Percentiles rank a stretch among this genome's conserved stretches.
Conservation (phyloP, 2,888 invertebrate genomes). For the Limnephilus lunatus region DNA sequence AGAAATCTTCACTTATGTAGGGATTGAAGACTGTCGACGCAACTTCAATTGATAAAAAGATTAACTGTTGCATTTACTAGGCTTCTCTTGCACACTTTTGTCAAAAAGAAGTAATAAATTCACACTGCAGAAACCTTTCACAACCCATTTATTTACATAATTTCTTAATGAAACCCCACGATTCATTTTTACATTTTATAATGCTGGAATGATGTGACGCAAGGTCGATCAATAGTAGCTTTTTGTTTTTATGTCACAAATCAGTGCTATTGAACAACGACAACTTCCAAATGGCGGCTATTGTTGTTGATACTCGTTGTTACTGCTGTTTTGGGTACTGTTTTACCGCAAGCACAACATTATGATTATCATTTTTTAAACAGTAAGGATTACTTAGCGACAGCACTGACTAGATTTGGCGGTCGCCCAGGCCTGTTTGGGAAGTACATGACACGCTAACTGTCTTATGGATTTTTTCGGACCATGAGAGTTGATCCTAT, state of each 20-base stretch:
- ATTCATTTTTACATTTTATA: neutral
- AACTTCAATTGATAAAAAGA: neutral
- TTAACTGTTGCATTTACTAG: neutral
- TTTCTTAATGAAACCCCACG: neutral
- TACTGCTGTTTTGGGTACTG: too few species aligned
- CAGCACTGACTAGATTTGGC: too few species aligned
- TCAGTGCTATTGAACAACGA: too few species aligned
- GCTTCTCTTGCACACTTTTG: neutral
- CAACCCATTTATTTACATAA: neutral
- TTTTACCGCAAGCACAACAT: too few species aligned
- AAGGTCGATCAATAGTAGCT: too few species aligned
- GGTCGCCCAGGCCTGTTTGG: too few species aligned
- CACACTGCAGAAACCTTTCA: neutral
- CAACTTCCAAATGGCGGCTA: too few species aligned
- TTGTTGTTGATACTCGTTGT: too few species aligned
- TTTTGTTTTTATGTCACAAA: too few species aligned
- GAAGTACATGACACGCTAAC: neutral
- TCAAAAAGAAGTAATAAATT: neutral
- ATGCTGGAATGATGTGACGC: neutral
- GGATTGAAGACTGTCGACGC: neutral
- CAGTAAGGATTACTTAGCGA: too few species aligned
- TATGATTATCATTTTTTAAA: too few species aligned
- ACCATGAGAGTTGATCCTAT: neutral
- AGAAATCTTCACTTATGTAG: neutral
- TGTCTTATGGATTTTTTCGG: neutral